Conservation (phyloP, 2,797 vertebrate genomes). For the Helostoma temminkii region DNA sequence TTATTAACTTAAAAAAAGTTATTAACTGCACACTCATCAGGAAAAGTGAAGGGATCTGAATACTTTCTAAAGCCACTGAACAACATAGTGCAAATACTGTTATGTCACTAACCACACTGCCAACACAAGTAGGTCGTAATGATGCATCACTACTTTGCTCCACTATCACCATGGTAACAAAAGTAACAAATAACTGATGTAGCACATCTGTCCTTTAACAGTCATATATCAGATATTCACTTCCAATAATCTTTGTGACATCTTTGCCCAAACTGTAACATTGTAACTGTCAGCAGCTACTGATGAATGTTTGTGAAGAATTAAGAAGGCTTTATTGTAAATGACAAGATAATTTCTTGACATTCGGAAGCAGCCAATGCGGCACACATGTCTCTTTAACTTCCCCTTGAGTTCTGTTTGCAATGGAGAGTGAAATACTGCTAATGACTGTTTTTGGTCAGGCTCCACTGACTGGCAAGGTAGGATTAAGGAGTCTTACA, state of each 20-base stretch:
- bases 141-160: constrained; percentile 38
- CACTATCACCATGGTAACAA: constrained; percentile 53
- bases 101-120: constrained; percentile 49
- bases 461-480: constrained; percentile 45
- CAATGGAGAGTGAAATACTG: constrained; percentile 50
- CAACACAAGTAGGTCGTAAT: constrained; percentile 55
- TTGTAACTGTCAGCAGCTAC: background rate
- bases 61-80: background rate
- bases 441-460: constrained; percentile 58
- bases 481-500: constrained; percentile 38
- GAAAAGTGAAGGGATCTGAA: background rate
- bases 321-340: background rate
- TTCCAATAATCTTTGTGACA: background rate
- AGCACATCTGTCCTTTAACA: constrained; percentile 11
- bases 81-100: constrained; percentile 18
- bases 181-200: constrained; percentile 61
- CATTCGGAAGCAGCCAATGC: constrained; percentile 24
- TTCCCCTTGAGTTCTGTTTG: constrained; percentile 20
- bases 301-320: background rate
- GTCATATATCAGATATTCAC: constrained; percentile 26
- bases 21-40: background rate
- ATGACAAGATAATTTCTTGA: constrained; percentile 27
- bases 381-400: constrained; percentile 3
- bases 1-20: too few species aligned
- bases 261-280: constrained; percentile 3